A percentile compares a stretch with the other conserved stretches of the same genome.
Conservation (phyloP, 2,797 vertebrate genomes). For the Malacoraja senta region DNA sequence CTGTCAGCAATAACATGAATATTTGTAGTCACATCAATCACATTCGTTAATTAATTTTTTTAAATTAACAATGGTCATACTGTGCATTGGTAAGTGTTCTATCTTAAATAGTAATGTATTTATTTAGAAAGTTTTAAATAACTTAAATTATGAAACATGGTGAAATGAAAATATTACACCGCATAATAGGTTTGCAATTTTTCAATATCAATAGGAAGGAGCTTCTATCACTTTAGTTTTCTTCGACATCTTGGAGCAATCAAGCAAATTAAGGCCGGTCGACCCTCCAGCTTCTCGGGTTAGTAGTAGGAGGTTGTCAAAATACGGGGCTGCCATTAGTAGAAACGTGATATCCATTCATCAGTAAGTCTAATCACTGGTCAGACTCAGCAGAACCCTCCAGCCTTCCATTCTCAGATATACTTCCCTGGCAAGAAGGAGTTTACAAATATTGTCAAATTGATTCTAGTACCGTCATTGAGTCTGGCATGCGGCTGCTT, state of each 20-base stretch:
- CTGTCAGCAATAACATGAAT: neutral
- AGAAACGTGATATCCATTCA: conserved; percentile 84
- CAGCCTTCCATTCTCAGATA: conserved; percentile 45
- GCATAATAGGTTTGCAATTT: conserved; percentile 30
- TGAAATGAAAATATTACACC: conserved; percentile 19
- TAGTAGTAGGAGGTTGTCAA: conserved; percentile 84
- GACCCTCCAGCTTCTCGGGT: conserved; percentile 71
- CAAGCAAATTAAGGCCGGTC: conserved; percentile 83
- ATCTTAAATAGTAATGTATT: neutral
- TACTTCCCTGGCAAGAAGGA: conserved; percentile 67
- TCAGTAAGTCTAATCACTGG: conserved; percentile 70
- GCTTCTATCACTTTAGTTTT: conserved; percentile 39
- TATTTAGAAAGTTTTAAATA: neutral
- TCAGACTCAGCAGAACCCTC: conserved; percentile 55
- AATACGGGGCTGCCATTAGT: conserved; percentile 79
- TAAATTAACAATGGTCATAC: neutral
- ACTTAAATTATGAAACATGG: neutral
- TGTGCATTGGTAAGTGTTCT: neutral
- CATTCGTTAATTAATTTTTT: neutral
- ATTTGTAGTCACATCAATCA: neutral
- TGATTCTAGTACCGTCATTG: conserved; percentile 58
- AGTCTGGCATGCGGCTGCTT: conserved; percentile 52
- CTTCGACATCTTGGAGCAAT: conserved; percentile 83
- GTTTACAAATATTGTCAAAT: conserved; percentile 82
- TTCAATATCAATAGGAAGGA: conserved; percentile 24